Evolutionary conservation across 2,888 invertebrate genomes (phyloP).

Genomic region (Mimas tiliae): DNA sequence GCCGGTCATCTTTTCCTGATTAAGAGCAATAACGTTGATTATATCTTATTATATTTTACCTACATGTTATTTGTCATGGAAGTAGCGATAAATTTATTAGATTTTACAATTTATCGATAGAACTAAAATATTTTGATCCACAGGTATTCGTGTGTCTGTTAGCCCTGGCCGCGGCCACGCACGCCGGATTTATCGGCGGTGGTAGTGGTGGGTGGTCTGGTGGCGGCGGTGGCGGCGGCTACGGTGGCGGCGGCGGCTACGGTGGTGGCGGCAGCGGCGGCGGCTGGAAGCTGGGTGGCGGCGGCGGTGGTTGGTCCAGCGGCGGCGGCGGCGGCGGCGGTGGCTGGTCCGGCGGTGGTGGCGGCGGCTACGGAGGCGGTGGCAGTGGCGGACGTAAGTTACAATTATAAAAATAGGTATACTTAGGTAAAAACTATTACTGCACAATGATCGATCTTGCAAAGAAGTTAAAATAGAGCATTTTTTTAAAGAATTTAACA

Average conservation of each 20-base stretch:
- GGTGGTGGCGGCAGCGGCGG: conserved; percentile 53
- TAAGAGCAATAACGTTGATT: no score
- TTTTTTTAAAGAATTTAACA: background rate
- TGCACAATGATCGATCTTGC: no score
- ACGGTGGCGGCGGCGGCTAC: conserved; percentile 43
- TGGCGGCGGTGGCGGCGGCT: conserved; percentile 46
- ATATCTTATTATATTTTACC: no score
- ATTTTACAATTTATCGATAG: no score
- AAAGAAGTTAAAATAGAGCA: no score
- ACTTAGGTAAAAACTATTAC: no score
- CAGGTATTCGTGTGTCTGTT: conserved; percentile 79
- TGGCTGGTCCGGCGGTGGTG: conserved; percentile 46
- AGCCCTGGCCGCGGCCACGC: conserved; percentile 67
- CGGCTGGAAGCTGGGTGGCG: conserved; percentile 47
- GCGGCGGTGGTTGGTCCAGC: conserved; percentile 46
- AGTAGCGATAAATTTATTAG: no score
- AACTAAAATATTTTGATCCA: conserved; percentile 6
- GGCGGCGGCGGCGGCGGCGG: conserved; percentile 52
- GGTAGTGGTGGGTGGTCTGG: conserved; percentile 56
- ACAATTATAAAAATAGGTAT: background rate
- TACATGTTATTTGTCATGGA: no score
- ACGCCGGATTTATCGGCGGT: conserved; percentile 68
- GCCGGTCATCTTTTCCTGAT: no score
- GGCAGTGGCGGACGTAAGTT: conserved; percentile 52
- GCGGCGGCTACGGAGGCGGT: conserved; percentile 49